Conservation (phyloP, 1,140 invertebrate genomes). For the Heliconius congener region DNA sequence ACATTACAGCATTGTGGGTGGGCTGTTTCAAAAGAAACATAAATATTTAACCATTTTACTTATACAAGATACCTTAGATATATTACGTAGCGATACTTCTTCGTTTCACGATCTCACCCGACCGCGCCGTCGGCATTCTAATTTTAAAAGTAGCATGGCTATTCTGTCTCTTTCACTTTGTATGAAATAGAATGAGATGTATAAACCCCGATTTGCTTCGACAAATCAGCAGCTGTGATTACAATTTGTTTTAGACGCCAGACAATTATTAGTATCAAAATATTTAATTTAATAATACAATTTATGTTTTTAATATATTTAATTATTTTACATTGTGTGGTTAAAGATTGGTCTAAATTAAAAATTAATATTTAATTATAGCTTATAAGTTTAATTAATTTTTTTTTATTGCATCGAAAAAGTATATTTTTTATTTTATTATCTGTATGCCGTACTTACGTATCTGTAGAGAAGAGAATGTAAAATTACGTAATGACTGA, state of each 20-base stretch:
- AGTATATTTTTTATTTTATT: too few species aligned
- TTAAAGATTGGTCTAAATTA: too few species aligned
- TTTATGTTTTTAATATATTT: neutral
- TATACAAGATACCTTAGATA: too few species aligned
- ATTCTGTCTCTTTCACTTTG: neutral
- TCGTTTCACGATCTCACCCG: conserved; percentile 6
- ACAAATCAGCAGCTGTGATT: conserved; percentile 28
- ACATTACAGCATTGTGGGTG: too few species aligned
- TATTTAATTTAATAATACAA: neutral
- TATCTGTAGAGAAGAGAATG: too few species aligned
- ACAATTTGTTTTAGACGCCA: neutral
- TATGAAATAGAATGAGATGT: neutral
- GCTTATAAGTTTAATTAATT: too few species aligned
- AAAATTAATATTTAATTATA: too few species aligned
- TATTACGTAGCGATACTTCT: neutral
- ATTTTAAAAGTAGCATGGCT: neutral
- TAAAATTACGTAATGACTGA: too few species aligned
- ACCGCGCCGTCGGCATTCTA: conserved; percentile 4
- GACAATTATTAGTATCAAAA: neutral
- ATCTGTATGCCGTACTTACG: too few species aligned
- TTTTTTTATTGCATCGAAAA: too few species aligned
- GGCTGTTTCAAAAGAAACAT: too few species aligned
- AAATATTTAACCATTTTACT: too few species aligned
- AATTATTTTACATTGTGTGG: neutral
- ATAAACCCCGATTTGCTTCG: neutral